Evolutionary conservation across 2,888 invertebrate genomes (phyloP), one percentile per base, ranked within the genome.

Genomic region (Boloria selene): DNA sequence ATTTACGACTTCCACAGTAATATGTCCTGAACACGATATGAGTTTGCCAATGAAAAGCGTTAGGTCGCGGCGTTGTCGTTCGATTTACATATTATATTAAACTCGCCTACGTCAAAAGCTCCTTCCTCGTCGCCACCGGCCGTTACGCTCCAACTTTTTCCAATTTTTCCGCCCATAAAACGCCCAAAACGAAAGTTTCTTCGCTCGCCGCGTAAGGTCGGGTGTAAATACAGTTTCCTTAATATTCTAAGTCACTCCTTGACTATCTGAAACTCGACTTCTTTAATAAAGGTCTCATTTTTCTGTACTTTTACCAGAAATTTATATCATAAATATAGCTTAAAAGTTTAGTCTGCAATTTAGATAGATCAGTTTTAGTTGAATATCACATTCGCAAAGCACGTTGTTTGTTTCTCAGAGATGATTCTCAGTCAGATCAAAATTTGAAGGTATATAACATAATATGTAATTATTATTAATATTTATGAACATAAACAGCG

Each of bases 21-120:
- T 90, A 89, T 85, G 87, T 88, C 88, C 86, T 83, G 79, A 81
- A 81, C 74, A 76, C 85, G 84, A 89, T 90, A 88, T 87, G 88
- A 90, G 87, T 84, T 85, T 80, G 83, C 82, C 86, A 82, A 80
- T 83, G 80, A 79, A 77, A 82, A 84, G 81, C 81, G 82, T 83
- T 82, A 89, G 88, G 86, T 87, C 89, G 86, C 85, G 80, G 79
- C 82, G 84, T 81, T 82, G 83, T 83, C 87, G 84, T 88, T 87
- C 87, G 87, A 92, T 92, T 91, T 91, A 87, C 92, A 92, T 92
- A 90, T 91, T 92, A 92, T 92, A 92, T 92, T 92, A 92, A 92
- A 92, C 78, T 86, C 84, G 76, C 81, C 87, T 82, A 78, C 82
- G 83, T 77, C 79, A 77, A 77, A 69, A 82, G 82, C 85, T 83